Percentiles rank a stretch among this genome's conserved stretches.
These are phyloP conservation scores for Halichondria panicea DNA, from an alignment of 37 sponge, comb jelly and placozoan species.

Conservation along the genomic window DNA sequence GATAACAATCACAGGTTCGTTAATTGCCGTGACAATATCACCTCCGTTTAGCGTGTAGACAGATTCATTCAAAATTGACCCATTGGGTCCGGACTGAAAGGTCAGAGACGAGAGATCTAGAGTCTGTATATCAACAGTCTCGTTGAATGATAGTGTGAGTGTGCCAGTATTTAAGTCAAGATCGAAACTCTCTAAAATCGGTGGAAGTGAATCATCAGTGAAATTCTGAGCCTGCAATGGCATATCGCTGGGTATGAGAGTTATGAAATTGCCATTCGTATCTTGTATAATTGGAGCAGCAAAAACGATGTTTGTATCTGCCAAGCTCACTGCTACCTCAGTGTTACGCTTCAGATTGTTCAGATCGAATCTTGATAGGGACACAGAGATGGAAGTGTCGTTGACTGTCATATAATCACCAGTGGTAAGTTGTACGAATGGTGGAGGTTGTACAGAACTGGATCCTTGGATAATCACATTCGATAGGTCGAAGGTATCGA, in stretches of 20 bases:
- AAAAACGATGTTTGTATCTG: slow-evolving; percentile 43
- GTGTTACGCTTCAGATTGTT: slow-evolving; percentile 71
- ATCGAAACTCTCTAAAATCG: slow-evolving; percentile 66
- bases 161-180: slow-evolving; percentile 75
- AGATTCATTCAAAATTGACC: slow-evolving; percentile 5
- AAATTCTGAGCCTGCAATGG: slow-evolving; percentile 35
- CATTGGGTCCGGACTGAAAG: slow-evolving; percentile 54
- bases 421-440: background rate
- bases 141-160: slow-evolving; percentile 72
- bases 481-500: slow-evolving; percentile 46
- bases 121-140: slow-evolving; percentile 60
- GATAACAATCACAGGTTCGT: slow-evolving; percentile 49
- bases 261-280: slow-evolving; percentile 68
- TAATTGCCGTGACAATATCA: background rate
- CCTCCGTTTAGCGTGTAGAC: slow-evolving; percentile 44
- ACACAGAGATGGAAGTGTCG: slow-evolving; percentile 52
- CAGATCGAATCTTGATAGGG: slow-evolving; percentile 49
- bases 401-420: slow-evolving; percentile 4
- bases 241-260: slow-evolving; percentile 10
- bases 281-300: slow-evolving; percentile 49
- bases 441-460: background rate
- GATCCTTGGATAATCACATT: slow-evolving; percentile 61
- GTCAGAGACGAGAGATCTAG: slow-evolving; percentile 46
- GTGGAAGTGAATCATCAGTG: slow-evolving; percentile 43
- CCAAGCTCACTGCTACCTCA: slow-evolving; percentile 29